phyloP scores from a whole-genome alignment of 1,140 invertebrate species.

The Drosophila orosa region DNA sequence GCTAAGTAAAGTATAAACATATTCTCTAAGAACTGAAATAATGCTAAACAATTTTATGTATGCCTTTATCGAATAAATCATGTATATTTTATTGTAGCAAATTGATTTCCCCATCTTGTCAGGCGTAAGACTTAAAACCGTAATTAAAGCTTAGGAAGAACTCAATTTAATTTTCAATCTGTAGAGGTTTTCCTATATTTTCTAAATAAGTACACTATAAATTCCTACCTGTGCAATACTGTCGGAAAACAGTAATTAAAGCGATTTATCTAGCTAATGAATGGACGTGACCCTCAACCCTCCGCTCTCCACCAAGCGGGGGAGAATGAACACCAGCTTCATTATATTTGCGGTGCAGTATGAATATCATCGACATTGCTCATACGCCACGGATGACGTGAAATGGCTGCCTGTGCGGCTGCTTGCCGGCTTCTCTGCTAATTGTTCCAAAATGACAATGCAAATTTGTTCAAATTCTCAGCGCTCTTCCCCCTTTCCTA shows the following conservation, averaged over 20 bases:
- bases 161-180: not conserved
- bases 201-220: not conserved
- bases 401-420: constrained; percentile 27
- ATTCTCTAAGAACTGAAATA: not conserved
- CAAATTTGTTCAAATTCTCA: constrained; percentile 59
- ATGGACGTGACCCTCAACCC: not conserved
- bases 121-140: not conserved
- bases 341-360: constrained; percentile 45
- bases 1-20: no score
- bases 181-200: not conserved
- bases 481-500: not conserved
- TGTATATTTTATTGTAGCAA: no score
- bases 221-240: not conserved
- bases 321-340: constrained; percentile 50
- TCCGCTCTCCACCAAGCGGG: not conserved
- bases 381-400: constrained; percentile 51
- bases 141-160: not conserved
- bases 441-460: constrained; percentile 74
- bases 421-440: constrained; percentile 46
- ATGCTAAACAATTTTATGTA: not conserved
- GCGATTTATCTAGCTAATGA: constrained; percentile 42
- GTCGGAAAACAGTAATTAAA: constrained; percentile 8
- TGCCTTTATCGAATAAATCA: no score
- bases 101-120: not conserved
- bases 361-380: constrained; percentile 45